Percentiles rank a stretch among this genome's conserved stretches.
phyloP scores from a whole-genome alignment of 2,797 vertebrate species.

The Oreochromis mossambicus region DNA sequence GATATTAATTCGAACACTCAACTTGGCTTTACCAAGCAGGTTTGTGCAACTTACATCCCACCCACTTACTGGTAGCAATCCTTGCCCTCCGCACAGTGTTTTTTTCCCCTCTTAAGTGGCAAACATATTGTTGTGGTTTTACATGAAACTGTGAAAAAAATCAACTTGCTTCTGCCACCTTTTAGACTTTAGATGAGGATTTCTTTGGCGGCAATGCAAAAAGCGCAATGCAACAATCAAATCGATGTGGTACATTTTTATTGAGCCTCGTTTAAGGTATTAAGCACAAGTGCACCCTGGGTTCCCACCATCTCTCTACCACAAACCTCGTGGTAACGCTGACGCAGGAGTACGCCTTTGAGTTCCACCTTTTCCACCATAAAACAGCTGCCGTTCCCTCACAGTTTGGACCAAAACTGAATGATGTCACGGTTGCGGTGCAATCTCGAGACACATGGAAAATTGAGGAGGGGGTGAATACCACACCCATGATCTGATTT shows the following conservation, averaged over 20 bases:
- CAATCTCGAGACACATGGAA: slow-evolving; percentile 14
- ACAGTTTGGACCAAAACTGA: slow-evolving; percentile 25
- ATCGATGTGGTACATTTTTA: slow-evolving; percentile 25
- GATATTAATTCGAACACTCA: slow-evolving; percentile 71
- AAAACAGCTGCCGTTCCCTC: slow-evolving; percentile 54
- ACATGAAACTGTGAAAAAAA: background rate
- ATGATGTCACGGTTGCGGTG: slow-evolving; percentile 59
- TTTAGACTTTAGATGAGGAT: background rate
- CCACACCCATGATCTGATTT: slow-evolving; percentile 23
- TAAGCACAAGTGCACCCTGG: slow-evolving; percentile 45
- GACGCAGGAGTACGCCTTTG: slow-evolving; percentile 55
- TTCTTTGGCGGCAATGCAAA: background rate
- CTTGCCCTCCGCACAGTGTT: background rate
- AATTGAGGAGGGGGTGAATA: slow-evolving; percentile 4
- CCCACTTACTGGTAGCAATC: background rate
- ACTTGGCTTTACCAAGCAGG: slow-evolving; percentile 6
- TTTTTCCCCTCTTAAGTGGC: background rate
- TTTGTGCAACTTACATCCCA: slow-evolving; percentile 20
- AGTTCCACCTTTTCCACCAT: slow-evolving; percentile 65
- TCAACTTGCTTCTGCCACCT: background rate
- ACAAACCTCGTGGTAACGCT: slow-evolving; percentile 46
- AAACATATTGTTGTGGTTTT: background rate
- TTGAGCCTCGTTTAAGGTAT: slow-evolving; percentile 20
- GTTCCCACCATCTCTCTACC: slow-evolving; percentile 38
- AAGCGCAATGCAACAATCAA: background rate